Evolutionary conservation across 2,113 vertebrate genomes (phyloP).

Genomic region (Syngnathus floridae): DNA sequence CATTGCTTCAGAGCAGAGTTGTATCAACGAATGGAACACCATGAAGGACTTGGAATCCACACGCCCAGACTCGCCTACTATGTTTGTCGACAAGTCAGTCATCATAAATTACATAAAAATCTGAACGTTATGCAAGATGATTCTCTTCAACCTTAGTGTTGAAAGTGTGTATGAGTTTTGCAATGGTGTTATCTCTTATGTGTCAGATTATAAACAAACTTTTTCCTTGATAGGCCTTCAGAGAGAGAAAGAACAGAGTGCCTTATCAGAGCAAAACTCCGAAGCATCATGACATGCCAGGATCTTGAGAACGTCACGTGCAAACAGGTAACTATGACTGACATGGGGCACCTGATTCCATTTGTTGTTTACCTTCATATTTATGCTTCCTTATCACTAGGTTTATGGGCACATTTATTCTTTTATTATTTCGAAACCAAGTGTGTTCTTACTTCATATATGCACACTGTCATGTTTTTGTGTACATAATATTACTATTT

Average conservation of each 20-base stretch:
- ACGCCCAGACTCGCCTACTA: slow-evolving; percentile 84
- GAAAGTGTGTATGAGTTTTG: background rate
- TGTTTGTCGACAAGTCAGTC: slow-evolving; percentile 91
- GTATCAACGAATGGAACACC: slow-evolving; percentile 96
- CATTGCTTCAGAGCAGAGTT: slow-evolving; percentile 92
- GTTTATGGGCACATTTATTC: background rate
- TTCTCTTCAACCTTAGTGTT: background rate
- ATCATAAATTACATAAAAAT: background rate
- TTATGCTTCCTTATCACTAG: background rate
- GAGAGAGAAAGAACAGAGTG: slow-evolving; percentile 88
- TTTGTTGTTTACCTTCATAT: background rate
- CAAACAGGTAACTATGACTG: slow-evolving; percentile 79
- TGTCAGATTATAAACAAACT: background rate
- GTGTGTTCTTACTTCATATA: too few relatives aligned
- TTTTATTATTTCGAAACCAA: background rate
- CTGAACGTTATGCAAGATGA: background rate
- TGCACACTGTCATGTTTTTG: too few relatives aligned
- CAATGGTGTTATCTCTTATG: background rate
- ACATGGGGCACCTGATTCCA: background rate
- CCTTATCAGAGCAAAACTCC: slow-evolving; percentile 90
- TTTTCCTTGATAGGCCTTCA: slow-evolving; percentile 74
- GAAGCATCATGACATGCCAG: slow-evolving; percentile 94
- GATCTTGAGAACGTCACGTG: slow-evolving; percentile 96
- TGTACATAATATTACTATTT: background rate
- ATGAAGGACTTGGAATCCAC: slow-evolving; percentile 95